A percentile compares a stretch with the other conserved stretches of the same genome.
Evolutionary conservation across 2,113 vertebrate genomes (phyloP).

Genomic region (Sterrhoptilus dennistouni): DNA sequence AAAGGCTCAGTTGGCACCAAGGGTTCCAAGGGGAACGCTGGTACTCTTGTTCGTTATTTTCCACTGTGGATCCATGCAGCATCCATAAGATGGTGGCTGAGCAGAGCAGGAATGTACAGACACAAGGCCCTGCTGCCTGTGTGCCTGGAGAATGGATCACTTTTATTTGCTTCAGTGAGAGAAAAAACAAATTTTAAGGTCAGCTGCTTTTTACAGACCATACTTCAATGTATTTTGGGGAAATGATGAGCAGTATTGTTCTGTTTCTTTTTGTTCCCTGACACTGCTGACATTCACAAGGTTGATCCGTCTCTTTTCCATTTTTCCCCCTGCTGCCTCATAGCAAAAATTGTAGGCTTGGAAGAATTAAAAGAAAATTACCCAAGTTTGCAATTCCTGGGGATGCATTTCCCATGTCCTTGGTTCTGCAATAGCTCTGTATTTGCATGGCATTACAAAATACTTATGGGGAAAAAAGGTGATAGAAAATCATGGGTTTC

Average conservation of each 20-base stretch:
- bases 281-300: neutral
- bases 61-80: neutral
- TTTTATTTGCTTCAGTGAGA: neutral
- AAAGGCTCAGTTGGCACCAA: neutral
- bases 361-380: neutral
- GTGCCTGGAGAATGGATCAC: neutral
- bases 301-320: neutral
- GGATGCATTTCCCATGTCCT: accelerated
- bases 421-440: neutral
- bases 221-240: neutral
- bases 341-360: neutral
- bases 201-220: neutral
- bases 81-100: accelerated
- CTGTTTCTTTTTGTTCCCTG: neutral
- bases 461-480: accelerated
- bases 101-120: accelerated
- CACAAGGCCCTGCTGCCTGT: neutral
- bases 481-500: neutral
- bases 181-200: neutral
- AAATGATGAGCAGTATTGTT: neutral
- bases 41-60: accelerated
- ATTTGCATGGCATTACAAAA: neutral
- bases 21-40: neutral
- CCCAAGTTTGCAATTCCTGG: neutral
- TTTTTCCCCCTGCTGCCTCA: neutral